Percentiles rank a stretch among this genome's conserved stretches.
These are phyloP conservation scores for Trichacis sp. DNA, from an alignment of 2,888 invertebrate species.

Conservation along the genomic window DNA sequence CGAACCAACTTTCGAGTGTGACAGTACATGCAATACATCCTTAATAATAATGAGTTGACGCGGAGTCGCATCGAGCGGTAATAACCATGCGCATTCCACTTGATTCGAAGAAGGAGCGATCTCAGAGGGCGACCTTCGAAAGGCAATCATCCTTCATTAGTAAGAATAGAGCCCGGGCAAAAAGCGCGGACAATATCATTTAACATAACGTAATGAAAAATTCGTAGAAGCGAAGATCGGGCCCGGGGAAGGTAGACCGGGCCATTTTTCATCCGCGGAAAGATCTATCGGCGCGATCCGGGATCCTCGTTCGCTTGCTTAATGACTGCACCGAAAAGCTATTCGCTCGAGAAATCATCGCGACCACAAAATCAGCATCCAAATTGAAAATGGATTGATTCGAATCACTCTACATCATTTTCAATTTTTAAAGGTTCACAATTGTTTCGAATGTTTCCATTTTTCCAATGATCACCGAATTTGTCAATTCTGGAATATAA, in stretches of 20 bases:
- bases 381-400: too few relatives aligned
- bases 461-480: too few relatives aligned
- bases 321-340: not conserved
- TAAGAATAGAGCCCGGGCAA: not conserved
- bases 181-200: constrained; percentile 3
- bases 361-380: too few relatives aligned
- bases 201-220: not conserved
- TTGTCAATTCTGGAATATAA: too few relatives aligned
- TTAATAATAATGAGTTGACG: not conserved
- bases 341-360: too few relatives aligned
- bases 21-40: not conserved
- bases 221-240: not conserved
- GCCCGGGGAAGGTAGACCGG: not conserved
- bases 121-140: not conserved
- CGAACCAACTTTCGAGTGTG: too few relatives aligned
- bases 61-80: not conserved
- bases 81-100: not conserved
- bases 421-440: too few relatives aligned
- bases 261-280: constrained; percentile 3
- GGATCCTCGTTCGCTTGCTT: not conserved
- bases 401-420: too few relatives aligned
- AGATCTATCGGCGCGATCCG: not conserved
- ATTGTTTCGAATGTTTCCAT: too few relatives aligned
- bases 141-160: constrained; percentile 7
- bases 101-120: constrained; percentile 6